Evolutionary conservation across 2,797 vertebrate genomes (phyloP).

Genomic region (Acanthiza pusilla): DNA sequence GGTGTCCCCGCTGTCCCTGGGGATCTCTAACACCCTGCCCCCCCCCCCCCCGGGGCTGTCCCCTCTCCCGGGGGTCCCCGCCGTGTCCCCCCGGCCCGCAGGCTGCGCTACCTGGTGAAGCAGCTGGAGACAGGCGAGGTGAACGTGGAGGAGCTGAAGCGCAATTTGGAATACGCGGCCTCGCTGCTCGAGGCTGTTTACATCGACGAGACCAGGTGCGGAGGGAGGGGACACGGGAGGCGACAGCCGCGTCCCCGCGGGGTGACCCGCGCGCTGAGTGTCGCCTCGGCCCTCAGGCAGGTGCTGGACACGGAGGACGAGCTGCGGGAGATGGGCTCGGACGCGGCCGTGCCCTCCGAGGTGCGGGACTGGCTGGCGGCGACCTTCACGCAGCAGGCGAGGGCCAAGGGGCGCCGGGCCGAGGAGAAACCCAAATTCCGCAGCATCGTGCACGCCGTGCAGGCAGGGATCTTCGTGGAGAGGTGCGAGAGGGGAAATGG

Average conservation of each 20-base stretch:
- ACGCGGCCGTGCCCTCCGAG: constrained; percentile 86
- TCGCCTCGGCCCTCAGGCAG: constrained; percentile 71
- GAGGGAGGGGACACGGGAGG: background rate
- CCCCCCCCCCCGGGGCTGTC: background rate
- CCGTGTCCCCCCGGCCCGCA: constrained; percentile 3
- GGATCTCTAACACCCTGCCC: background rate
- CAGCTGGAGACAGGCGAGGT: constrained; percentile 87
- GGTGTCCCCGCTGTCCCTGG: background rate
- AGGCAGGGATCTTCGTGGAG: constrained; percentile 94
- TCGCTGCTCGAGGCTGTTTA: constrained; percentile 88
- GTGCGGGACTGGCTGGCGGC: constrained; percentile 92
- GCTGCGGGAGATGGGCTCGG: constrained; percentile 87
- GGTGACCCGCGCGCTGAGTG: background rate
- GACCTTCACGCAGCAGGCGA: constrained; percentile 87
- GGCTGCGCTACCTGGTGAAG: constrained; percentile 86
- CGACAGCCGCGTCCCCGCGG: background rate
- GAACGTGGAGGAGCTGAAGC: constrained; percentile 86
- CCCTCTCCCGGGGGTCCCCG: background rate
- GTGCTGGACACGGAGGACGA: constrained; percentile 88
- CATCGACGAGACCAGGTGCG: constrained; percentile 86
- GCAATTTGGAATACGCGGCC: constrained; percentile 87
- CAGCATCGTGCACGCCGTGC: constrained; percentile 91
- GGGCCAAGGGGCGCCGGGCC: constrained; percentile 75
- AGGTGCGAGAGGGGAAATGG: constrained; percentile 67
- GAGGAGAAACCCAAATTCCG: constrained; percentile 93